These are phyloP conservation scores for Caenorhabditis angaria DNA, from an alignment of 2,888 invertebrate species.

Conservation along the genomic window DNA sequence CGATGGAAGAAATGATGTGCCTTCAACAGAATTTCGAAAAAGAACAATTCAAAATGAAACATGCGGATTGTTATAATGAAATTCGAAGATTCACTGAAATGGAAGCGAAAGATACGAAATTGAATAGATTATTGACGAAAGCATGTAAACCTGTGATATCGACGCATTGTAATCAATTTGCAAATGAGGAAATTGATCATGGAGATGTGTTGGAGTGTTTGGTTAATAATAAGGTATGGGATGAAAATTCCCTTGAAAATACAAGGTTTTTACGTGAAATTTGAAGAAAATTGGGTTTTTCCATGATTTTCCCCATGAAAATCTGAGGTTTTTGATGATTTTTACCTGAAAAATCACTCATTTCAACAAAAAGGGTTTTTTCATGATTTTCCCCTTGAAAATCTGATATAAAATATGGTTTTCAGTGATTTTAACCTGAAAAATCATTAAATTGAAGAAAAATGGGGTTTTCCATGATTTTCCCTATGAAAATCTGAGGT, in stretches of 20 bases:
- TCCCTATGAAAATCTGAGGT: not conserved
- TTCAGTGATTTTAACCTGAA: not conserved
- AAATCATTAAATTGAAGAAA: not conserved
- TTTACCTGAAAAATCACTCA: not conserved
- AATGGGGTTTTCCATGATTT: not conserved
- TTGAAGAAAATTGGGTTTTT: not conserved
- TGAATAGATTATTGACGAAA: conserved; percentile 87
- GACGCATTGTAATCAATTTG: conserved; percentile 78
- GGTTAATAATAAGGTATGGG: conserved; percentile 84
- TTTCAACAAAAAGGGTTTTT: not conserved
- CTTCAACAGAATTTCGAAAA: conserved; percentile 80
- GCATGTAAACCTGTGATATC: conserved; percentile 85
- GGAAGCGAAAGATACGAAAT: conserved; percentile 85
- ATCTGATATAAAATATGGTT: not conserved
- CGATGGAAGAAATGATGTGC: conserved; percentile 83
- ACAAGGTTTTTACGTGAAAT: not conserved
- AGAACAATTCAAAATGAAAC: conserved; percentile 65
- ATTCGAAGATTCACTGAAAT: conserved; percentile 87
- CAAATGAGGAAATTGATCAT: conserved; percentile 77
- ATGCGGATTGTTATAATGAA: conserved; percentile 79
- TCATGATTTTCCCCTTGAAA: no score
- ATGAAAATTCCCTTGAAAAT: not conserved
- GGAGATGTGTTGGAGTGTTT: conserved; percentile 93
- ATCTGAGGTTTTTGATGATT: not conserved
- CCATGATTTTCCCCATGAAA: not conserved